phyloP scores from a whole-genome alignment of 2,113 vertebrate species.

The Eptesicus fuscus region DNA sequence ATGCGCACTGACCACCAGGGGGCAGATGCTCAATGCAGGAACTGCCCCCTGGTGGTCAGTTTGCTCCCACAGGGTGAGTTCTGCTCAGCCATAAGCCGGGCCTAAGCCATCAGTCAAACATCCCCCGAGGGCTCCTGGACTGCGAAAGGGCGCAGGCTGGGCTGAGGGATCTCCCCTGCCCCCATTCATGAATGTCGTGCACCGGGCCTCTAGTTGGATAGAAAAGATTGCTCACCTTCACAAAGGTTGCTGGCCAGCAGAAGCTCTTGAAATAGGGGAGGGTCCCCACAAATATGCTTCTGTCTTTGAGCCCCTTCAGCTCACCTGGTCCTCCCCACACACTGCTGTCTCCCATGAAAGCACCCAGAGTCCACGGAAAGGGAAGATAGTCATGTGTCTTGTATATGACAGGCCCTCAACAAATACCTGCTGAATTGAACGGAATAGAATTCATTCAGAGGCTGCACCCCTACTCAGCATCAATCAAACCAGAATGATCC shows the following conservation, averaged over 20 bases:
- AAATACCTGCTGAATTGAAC: not conserved
- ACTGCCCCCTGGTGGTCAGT: too few relatives aligned
- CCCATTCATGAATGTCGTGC: rapidly evolving
- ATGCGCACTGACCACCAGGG: too few relatives aligned
- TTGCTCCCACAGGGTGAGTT: too few relatives aligned
- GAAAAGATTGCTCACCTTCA: too few relatives aligned
- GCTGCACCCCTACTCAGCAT: not conserved
- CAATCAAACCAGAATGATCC: not conserved
- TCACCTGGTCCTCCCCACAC: not conserved
- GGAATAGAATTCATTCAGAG: not conserved
- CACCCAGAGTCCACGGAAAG: not conserved
- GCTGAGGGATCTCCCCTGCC: too few relatives aligned
- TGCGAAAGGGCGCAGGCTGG: too few relatives aligned
- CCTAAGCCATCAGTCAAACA: too few relatives aligned
- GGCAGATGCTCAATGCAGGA: too few relatives aligned
- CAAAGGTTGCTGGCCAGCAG: not conserved
- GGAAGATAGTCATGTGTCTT: not conserved
- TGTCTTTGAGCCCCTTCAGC: not conserved
- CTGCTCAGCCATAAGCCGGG: too few relatives aligned
- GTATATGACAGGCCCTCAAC: not conserved
- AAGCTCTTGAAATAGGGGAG: not conserved
- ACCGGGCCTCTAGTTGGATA: too few relatives aligned
- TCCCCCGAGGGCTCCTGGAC: too few relatives aligned
- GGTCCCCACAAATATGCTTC: not conserved
- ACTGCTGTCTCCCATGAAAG: not conserved